Evolutionary conservation across 92 coral and sea anemone genomes (phyloP).

Genomic region (Hydrozoanthus gracilis): DNA sequence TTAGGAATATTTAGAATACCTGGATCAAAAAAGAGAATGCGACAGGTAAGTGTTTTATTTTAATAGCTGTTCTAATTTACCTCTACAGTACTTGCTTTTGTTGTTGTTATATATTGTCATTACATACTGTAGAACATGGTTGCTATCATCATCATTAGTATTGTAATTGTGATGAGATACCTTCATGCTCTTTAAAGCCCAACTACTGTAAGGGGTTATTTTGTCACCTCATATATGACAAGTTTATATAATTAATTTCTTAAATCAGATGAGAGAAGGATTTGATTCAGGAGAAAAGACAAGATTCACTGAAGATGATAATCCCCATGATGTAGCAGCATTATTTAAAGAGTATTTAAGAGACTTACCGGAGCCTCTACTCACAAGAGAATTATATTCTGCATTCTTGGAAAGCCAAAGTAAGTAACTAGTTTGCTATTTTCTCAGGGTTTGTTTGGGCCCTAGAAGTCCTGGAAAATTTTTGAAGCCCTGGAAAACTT

Average conservation of each 20-base stretch:
- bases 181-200: too few species aligned
- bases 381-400: slow-evolving; percentile 94
- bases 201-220: too few species aligned
- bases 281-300: slow-evolving; percentile 94
- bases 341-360: slow-evolving; percentile 95
- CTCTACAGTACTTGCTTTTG: neutral
- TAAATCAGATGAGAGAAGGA: slow-evolving; percentile 83
- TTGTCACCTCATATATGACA: too few species aligned
- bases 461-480: too few species aligned
- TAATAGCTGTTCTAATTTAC: neutral
- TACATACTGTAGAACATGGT: too few species aligned
- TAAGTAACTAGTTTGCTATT: slow-evolving; percentile 41
- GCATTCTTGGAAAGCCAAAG: slow-evolving; percentile 96
- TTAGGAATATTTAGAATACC: slow-evolving; percentile 97
- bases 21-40: slow-evolving; percentile 97
- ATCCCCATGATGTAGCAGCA: slow-evolving; percentile 99
- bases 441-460: too few species aligned
- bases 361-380: slow-evolving; percentile 94
- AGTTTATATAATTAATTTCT: neutral
- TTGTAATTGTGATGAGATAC: too few species aligned
- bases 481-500: too few species aligned
- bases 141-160: too few species aligned
- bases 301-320: slow-evolving; percentile 87
- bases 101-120: too few species aligned
- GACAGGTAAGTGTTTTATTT: slow-evolving; percentile 67